Conservation (phyloP, 2,113 vertebrate genomes). For the Hystrix cristata region DNA sequence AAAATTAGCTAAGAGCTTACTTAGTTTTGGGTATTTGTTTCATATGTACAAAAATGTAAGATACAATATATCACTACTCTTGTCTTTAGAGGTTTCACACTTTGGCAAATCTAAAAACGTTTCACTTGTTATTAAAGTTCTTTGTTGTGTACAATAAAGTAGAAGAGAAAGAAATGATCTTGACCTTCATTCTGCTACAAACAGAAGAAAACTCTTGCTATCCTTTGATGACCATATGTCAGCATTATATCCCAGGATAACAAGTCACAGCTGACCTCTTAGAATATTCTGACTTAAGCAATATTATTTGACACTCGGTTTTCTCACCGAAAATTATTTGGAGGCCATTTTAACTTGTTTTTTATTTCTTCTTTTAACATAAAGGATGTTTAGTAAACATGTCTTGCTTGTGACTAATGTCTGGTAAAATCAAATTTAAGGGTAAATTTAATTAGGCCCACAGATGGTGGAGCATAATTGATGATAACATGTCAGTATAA, state of each 20-base stretch:
- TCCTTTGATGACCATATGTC: background rate
- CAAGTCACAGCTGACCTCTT: background rate
- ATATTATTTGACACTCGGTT: slow-evolving; percentile 12
- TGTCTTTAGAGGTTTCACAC: background rate
- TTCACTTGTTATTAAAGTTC: background rate
- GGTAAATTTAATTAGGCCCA: slow-evolving; percentile 88
- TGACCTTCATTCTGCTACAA: background rate
- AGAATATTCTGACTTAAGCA: slow-evolving; percentile 31
- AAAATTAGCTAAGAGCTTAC: background rate
- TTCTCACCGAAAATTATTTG: slow-evolving; percentile 66
- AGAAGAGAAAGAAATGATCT: background rate
- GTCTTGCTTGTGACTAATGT: slow-evolving; percentile 85
- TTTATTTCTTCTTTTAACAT: slow-evolving; percentile 75
- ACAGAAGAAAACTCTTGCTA: background rate
- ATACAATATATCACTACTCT: background rate
- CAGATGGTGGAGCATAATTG: slow-evolving; percentile 89
- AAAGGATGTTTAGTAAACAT: slow-evolving; percentile 86
- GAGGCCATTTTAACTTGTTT: slow-evolving; percentile 78
- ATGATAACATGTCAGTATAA: slow-evolving; percentile 86
- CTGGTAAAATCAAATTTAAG: slow-evolving; percentile 88
- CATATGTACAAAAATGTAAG: background rate
- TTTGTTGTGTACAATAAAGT: background rate
- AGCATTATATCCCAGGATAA: background rate
- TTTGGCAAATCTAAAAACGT: background rate
- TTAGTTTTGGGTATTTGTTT: background rate